Evolutionary conservation across 2,888 invertebrate species (phyloP), one percentile per base, ranked within the genome.

Genomic region (Drosophila peninsularis): DNA sequence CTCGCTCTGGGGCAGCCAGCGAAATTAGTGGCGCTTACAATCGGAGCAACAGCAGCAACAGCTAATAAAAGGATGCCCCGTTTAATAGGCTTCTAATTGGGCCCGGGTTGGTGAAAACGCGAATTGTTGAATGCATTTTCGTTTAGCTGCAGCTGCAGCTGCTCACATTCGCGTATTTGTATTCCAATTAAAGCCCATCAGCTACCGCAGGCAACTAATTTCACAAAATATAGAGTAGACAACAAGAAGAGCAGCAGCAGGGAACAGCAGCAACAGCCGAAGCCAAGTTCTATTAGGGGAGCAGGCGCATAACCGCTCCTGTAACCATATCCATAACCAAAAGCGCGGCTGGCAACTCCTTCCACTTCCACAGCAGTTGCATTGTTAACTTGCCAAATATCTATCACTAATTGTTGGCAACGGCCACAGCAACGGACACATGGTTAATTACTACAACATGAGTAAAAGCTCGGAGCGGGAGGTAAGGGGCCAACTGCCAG

Each of bases 81-180:
- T 50, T 75, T 85, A 85, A 85, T 80, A 80, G 85, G 82, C 82
- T 72, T 80, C 72, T 84, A 83, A 83, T 83, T 83, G 80, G 76
- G 47, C 52, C 49, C 54, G 52, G 50, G 44, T 56, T 60, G n/a
- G n/a, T 34, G 32, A 34, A 39, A 62, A 37, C 42, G 56, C n/a
- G 19, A 52, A 47, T 27, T 41, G 55, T 41, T 36, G 49, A 49
- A 57, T 72, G 66, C 62, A 49, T 64, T 71, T 62, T 41, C 44
- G 62, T 68, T 61, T 49, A 30, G 50, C 37, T 21, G 24, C 36
- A 36, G 50, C 37, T 30, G 17, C 50, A 36, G 34, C 36, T 36
- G 9, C 27, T 44, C 10, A 54, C 53, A 53, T 55, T 45, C 44
- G 39, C 30, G 50, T 49, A 49, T 49, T 57, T 65, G 75, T 67